These are phyloP conservation scores for Microlaimidae sp. DNA, from an alignment of 2,888 invertebrate genomes.

Conservation along the genomic window DNA sequence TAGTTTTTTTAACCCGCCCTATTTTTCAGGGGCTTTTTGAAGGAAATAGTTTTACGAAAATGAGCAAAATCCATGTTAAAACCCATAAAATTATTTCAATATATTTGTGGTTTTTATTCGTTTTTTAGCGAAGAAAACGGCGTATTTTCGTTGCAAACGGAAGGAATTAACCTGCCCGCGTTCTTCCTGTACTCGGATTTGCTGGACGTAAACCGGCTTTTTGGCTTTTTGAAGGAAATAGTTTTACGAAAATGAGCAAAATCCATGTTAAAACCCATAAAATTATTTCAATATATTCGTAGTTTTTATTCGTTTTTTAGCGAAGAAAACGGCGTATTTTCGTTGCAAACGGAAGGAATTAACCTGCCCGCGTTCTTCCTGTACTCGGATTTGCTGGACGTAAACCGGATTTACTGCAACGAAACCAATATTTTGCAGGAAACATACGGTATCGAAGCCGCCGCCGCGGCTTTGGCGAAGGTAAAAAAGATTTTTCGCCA, in stretches of 20 bases:
- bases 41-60: too few species aligned
- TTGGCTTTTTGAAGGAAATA: too few species aligned
- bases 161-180: conserved; percentile 68
- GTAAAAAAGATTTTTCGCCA: too few species aligned
- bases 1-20: too few species aligned
- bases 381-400: conserved; percentile 25
- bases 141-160: conserved; percentile 56
- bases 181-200: not conserved
- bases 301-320: too few species aligned
- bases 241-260: too few species aligned
- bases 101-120: too few species aligned
- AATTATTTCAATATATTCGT: too few species aligned
- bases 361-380: conserved; percentile 49
- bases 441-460: conserved; percentile 91
- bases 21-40: too few species aligned
- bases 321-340: conserved; percentile 30
- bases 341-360: conserved; percentile 82
- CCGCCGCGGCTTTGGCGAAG: conserved; percentile 66
- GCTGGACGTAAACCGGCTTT: conserved; percentile 52
- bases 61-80: too few species aligned
- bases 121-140: conserved; percentile 35
- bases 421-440: conserved; percentile 76
- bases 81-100: too few species aligned
- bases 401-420: conserved; percentile 69
- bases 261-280: too few species aligned